Evolutionary conservation across 2,888 invertebrate species (phyloP).

Genomic region (Caradrina clavipalpis): DNA sequence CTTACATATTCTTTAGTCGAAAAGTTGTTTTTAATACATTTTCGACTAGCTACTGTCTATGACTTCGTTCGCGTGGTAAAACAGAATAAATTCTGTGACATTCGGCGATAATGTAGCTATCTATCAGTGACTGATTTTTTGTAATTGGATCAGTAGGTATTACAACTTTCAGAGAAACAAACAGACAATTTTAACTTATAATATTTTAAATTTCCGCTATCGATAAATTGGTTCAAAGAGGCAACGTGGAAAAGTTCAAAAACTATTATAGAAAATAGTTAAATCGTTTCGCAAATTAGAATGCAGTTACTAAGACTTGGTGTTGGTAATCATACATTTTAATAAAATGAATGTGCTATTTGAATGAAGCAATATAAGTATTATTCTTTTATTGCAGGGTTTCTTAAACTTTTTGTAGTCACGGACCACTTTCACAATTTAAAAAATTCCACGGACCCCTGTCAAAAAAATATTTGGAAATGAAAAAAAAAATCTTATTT

Average conservation of each 20-base stretch:
- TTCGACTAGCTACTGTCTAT: neutral
- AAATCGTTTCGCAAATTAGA: slow-evolving; percentile 50
- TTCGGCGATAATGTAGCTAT: too few species aligned
- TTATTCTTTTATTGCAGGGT: slow-evolving; percentile 54
- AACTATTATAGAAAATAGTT: slow-evolving; percentile 23
- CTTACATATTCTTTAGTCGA: neutral
- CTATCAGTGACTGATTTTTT: too few species aligned
- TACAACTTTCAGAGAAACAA: too few species aligned
- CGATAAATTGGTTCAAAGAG: slow-evolving; percentile 3
- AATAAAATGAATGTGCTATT: slow-evolving; percentile 40
- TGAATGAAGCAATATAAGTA: slow-evolving; percentile 40
- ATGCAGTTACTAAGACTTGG: slow-evolving; percentile 23
- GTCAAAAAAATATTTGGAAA: too few species aligned
- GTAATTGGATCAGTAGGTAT: too few species aligned
- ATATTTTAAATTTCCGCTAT: neutral
- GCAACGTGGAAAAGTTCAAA: slow-evolving; percentile 5
- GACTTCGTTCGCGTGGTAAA: too few species aligned
- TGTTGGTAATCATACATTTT: slow-evolving; percentile 42
- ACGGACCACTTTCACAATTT: too few species aligned
- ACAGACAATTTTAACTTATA: too few species aligned
- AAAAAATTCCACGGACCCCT: too few species aligned
- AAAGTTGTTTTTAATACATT: neutral
- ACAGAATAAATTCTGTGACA: too few species aligned
- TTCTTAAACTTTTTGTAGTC: too few species aligned
- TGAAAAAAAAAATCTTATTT: too few species aligned